Evolutionary conservation across 2,113 vertebrate species (phyloP), one percentile per base, ranked within the genome.

Genomic region (Caranx melampygus): DNA sequence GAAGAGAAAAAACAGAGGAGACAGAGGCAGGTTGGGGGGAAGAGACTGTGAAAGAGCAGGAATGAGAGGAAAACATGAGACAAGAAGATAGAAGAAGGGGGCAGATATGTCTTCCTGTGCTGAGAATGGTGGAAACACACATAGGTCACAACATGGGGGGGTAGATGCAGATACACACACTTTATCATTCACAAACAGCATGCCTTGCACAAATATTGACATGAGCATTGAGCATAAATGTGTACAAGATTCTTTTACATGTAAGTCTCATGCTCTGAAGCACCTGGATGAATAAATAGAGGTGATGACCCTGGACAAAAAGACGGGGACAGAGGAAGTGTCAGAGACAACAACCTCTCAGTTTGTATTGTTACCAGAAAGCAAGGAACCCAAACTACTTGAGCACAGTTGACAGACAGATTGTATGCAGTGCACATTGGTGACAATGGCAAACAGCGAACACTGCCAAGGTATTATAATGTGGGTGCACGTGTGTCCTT

Each of bases 401-500:
- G 59, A 55, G 76, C 7, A 8, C 20, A 34, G 75, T 54, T 72
- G 42, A 79, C 42, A 54, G 44, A 79, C 61, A 54, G 54, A 65
- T 61, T 82, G 70, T 59, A n/a, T 3, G 1, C 72, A 40, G 40
- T 62, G 59, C 79, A 79, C 16, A 34, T 40, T 57, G 21, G 42
- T 61, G 66, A 75, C 71, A 90, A 67, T 79, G 72, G 69, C 10
- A n/a, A 12, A 72, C 58, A 51, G 33, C 16, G 2, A 49, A 45
- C 2, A 21, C 47, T 82, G 84, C 88, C 87, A 84, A 73, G 69
- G 51, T 70, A 78, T 82, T 69, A 73, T 45, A 31, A 60, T 72
- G n/a, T 68, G 35, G 45, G 51, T n/a, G 52, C 7, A 37, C 66
- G 63, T 83, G 20, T 76, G 81, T 84, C 86, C 78, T 85, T 82